Percentiles rank a stretch among this genome's conserved stretches.
Evolutionary conservation across 2,888 invertebrate species (phyloP).

Genomic region (Cyclophora albipunctata): DNA sequence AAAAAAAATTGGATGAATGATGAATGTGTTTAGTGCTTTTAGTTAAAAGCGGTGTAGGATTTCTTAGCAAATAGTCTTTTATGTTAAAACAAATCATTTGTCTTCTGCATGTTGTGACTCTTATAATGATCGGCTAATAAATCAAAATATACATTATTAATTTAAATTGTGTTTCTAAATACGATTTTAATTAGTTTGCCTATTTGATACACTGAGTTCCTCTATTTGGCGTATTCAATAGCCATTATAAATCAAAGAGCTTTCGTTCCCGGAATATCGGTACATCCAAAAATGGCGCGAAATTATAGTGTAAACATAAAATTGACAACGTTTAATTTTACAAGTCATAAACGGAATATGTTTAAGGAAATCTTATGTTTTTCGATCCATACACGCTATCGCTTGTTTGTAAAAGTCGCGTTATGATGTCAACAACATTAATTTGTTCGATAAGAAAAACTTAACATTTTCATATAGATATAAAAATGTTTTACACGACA

Average conservation of each 20-base stretch:
- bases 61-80: too few relatives aligned
- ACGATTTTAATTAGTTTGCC: too few relatives aligned
- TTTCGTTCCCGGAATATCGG: too few relatives aligned
- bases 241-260: background rate
- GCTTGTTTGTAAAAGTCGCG: conserved; percentile 18
- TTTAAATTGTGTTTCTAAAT: background rate
- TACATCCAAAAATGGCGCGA: conserved; percentile 10
- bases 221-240: conserved; percentile 2
- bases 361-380: conserved; percentile 27
- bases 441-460: conserved; percentile 23
- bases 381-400: conserved; percentile 23
- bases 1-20: too few relatives aligned
- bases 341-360: conserved; percentile 18
- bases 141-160: too few relatives aligned
- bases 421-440: conserved; percentile 25
- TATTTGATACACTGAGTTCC: too few relatives aligned
- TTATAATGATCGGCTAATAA: too few relatives aligned
- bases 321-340: conserved; percentile 30
- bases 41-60: too few relatives aligned
- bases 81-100: too few relatives aligned
- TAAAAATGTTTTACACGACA: conserved; percentile 1
- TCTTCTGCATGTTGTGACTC: too few relatives aligned
- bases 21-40: too few relatives aligned
- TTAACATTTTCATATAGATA: conserved; percentile 7
- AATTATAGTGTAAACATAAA: conserved; percentile 20